Evolutionary conservation across 2,888 invertebrate genomes (phyloP).

Genomic region (Linnaemya vulpina): DNA sequence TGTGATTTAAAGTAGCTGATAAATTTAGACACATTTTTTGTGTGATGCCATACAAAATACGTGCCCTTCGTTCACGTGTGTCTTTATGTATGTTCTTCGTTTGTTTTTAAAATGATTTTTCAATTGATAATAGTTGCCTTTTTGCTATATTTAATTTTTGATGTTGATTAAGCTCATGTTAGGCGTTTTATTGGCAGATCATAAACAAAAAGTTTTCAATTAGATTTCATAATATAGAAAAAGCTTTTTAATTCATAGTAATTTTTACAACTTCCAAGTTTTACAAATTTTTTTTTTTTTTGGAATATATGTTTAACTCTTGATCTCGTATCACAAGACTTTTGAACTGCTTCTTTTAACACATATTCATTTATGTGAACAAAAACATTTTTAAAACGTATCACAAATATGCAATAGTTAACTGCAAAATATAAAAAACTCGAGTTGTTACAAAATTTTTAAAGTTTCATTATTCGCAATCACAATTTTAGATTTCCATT

Average conservation of each 20-base stretch:
- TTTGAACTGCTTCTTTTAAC: too few species aligned
- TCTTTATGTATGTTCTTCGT: background rate
- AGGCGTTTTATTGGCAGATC: background rate
- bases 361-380: too few species aligned
- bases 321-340: too few species aligned
- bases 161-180: constrained; percentile 13
- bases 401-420: too few species aligned
- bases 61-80: constrained; percentile 14
- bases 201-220: constrained; percentile 10
- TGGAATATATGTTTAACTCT: too few species aligned
- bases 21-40: constrained; percentile 66
- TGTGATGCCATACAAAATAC: constrained; percentile 31
- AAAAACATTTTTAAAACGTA: too few species aligned
- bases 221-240: background rate
- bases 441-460: too few species aligned
- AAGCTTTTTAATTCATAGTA: background rate
- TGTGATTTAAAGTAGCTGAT: constrained; percentile 69
- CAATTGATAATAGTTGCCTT: constrained; percentile 53
- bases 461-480: too few species aligned
- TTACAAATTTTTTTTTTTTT: too few species aligned
- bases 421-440: too few species aligned
- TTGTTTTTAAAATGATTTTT: constrained; percentile 20
- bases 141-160: constrained; percentile 23
- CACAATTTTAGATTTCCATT: too few species aligned
- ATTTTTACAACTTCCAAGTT: too few species aligned